Evolutionary conservation across 1,140 invertebrate genomes (phyloP).

Genomic region (Nixonia krombeini): DNA sequence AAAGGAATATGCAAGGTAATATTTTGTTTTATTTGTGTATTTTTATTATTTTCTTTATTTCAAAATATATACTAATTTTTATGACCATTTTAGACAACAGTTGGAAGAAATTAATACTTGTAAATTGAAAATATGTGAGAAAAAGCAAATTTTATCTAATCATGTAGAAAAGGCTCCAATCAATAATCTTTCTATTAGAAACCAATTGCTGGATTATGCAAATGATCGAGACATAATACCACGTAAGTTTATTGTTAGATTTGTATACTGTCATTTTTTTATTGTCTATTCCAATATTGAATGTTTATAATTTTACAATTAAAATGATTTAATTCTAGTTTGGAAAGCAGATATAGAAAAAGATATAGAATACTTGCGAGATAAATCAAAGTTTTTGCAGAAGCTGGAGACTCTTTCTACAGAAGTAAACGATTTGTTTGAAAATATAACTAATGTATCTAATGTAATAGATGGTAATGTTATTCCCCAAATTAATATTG

Average conservation of each 20-base stretch:
- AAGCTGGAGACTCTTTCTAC: not conserved
- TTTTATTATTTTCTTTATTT: not conserved
- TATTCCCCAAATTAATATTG: conserved; percentile 25
- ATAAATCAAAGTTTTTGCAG: not conserved
- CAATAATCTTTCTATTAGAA: conserved; percentile 15
- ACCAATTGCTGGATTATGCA: conserved; percentile 16
- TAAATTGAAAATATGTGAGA: not conserved
- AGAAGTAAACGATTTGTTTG: conserved; percentile 1
- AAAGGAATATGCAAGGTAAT: not conserved
- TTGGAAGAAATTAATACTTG: not conserved
- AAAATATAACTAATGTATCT: conserved; percentile 9
- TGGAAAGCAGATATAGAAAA: not conserved
- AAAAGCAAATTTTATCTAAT: not conserved
- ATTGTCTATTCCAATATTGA: conserved; percentile 14
- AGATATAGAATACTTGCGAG: not conserved
- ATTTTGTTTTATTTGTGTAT: conserved; percentile 4
- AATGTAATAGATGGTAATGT: conserved; percentile 31
- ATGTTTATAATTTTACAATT: not conserved
- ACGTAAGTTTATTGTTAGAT: conserved; percentile 3
- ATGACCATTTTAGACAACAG: not conserved
- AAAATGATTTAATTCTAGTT: not conserved
- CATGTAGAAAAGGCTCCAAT: conserved; percentile 18
- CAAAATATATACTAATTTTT: not conserved
- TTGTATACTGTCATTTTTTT: conserved; percentile 15
- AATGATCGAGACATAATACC: conserved; percentile 13